Conservation (phyloP, 2,113 vertebrate species). For the Mirounga angustirostris region DNA sequence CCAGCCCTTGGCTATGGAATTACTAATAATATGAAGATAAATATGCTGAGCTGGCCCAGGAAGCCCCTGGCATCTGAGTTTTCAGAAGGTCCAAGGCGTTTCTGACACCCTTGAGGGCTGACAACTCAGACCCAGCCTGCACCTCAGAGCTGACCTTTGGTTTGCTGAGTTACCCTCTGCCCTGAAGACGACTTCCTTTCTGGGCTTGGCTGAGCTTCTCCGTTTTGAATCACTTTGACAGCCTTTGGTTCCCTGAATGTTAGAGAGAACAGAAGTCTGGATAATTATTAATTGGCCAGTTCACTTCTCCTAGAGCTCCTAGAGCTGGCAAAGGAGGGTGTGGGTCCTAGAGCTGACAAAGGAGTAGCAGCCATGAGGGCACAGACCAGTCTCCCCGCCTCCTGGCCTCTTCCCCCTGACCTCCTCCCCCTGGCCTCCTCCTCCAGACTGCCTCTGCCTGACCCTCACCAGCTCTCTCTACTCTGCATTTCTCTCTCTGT, state of each 20-base stretch:
- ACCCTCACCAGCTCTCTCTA: not conserved
- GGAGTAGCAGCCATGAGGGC: fast-evolving
- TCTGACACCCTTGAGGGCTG: not conserved
- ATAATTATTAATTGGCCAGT: not conserved
- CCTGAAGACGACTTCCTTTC: not conserved
- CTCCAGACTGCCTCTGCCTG: not conserved
- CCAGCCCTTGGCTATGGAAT: not conserved
- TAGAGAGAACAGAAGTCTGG: not conserved
- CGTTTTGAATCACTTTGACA: not conserved
- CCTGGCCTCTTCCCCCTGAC: not conserved
- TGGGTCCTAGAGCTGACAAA: too few species aligned
- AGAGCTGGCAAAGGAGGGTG: not conserved
- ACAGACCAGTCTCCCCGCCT: fast-evolving
- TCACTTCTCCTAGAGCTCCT: too few species aligned
- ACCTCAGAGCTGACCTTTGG: not conserved
- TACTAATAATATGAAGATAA: not conserved
- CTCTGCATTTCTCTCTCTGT: not conserved
- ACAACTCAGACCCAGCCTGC: not conserved
- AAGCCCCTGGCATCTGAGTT: not conserved
- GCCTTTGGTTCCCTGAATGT: not conserved
- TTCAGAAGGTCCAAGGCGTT: not conserved
- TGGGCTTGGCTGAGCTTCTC: not conserved
- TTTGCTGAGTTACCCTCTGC: too few species aligned
- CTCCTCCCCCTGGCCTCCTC: not conserved
- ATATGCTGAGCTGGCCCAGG: not conserved